Conservation (phyloP, 2,797 vertebrate species). For the Gastrophryne carolinensis region DNA sequence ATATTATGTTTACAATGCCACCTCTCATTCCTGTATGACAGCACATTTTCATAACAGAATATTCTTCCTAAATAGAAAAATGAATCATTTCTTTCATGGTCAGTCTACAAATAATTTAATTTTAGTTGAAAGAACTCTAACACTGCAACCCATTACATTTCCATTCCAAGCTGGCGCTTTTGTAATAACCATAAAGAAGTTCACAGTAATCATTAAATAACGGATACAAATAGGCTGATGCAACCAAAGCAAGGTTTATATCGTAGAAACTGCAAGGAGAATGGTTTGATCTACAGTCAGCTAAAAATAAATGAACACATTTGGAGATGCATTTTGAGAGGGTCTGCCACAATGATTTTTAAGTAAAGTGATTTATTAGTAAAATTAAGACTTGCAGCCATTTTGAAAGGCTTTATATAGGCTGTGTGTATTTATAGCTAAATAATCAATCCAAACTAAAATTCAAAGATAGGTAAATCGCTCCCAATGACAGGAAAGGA, state of each 20-base stretch:
- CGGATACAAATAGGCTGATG: conserved; percentile 10
- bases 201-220: conserved; percentile 5
- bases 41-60: too few species aligned
- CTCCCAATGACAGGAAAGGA: too few species aligned
- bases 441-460: too few species aligned
- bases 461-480: too few species aligned
- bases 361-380: neutral
- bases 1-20: too few species aligned
- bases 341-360: neutral
- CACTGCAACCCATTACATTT: conserved; percentile 11
- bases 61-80: too few species aligned
- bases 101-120: conserved; percentile 20
- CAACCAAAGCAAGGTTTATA: neutral
- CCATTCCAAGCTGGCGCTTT: neutral
- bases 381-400: too few species aligned
- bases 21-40: too few species aligned
- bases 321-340: neutral
- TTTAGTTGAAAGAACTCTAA: conserved; percentile 19
- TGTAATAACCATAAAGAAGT: conserved; percentile 1
- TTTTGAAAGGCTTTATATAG: too few species aligned
- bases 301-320: conserved; percentile 12
- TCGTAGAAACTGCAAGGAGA: conserved; percentile 2
- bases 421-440: too few species aligned
- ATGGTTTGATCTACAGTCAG: neutral
- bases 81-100: conserved; percentile 15